phyloP scores from a whole-genome alignment of 53 echinoderm and acorn worm genomes.

The Echinarachnius parma region DNA sequence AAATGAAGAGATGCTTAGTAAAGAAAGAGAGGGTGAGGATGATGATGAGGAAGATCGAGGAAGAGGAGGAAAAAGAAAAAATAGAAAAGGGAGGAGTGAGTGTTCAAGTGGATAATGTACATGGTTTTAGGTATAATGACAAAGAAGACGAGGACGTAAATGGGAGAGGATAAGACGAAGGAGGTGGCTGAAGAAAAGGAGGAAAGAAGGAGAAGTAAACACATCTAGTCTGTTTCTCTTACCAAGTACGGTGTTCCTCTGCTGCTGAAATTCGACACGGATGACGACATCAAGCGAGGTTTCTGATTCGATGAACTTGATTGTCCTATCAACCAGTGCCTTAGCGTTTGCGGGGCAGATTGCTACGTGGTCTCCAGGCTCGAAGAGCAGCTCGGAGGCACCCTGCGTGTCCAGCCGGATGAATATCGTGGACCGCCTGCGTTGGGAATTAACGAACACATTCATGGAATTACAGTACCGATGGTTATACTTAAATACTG shows the following conservation, averaged over 20 bases:
- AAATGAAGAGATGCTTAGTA: too few relatives aligned
- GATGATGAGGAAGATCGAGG: too few relatives aligned
- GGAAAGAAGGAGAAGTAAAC: too few relatives aligned
- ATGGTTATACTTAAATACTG: too few relatives aligned
- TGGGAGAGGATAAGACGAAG: too few relatives aligned
- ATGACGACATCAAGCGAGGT: conserved; percentile 49
- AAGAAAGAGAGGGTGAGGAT: too few relatives aligned
- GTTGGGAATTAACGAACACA: neutral
- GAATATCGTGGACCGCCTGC: conserved; percentile 88
- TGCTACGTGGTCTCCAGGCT: conserved; percentile 93
- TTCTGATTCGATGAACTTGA: conserved; percentile 55
- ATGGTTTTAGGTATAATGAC: too few relatives aligned
- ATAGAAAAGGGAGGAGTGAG: too few relatives aligned
- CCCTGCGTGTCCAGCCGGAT: conserved; percentile 88
- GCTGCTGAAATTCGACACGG: conserved; percentile 65
- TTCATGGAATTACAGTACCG: neutral
- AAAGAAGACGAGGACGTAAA: too few relatives aligned
- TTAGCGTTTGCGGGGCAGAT: conserved; percentile 85
- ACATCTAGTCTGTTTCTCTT: neutral
- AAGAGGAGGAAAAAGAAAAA: too few relatives aligned
- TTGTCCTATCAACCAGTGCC: conserved; percentile 63
- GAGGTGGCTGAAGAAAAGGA: too few relatives aligned
- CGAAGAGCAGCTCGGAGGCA: conserved; percentile 84
- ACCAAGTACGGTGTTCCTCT: conserved; percentile 70
- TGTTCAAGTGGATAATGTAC: too few relatives aligned